Conservation (phyloP, 1,140 invertebrate genomes). For the Tribolium madens region DNA sequence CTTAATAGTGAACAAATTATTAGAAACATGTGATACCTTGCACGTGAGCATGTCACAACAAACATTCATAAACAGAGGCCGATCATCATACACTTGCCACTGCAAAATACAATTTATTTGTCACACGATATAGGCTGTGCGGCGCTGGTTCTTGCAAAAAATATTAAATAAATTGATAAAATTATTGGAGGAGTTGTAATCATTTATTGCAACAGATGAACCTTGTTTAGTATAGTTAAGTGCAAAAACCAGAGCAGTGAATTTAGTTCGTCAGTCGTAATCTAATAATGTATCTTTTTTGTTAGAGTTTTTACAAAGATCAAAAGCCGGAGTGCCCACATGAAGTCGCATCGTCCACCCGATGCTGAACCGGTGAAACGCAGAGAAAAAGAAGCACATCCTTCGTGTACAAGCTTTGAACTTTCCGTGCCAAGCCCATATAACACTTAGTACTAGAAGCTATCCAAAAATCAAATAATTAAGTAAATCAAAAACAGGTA, state of each 20-base stretch:
- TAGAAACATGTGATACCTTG: conserved; percentile 48
- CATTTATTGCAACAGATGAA: too few relatives aligned
- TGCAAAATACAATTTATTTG: background rate
- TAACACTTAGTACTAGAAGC: conserved; percentile 60
- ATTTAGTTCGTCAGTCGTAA: background rate
- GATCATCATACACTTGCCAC: conserved; percentile 38
- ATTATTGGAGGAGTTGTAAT: too few relatives aligned
- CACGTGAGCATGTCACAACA: conserved; percentile 62
- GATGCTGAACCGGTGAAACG: conserved; percentile 72
- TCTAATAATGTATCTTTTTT: conserved; percentile 61
- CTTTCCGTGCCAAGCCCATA: conserved; percentile 64
- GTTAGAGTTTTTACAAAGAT: conserved; percentile 95
- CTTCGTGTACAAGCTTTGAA: conserved; percentile 55
- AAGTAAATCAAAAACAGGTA: conserved; percentile 57
- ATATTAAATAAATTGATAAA: too few relatives aligned
- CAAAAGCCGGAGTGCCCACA: conserved; percentile 97
- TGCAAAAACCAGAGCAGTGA: background rate
- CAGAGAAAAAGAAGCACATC: conserved; percentile 57
- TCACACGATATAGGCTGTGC: background rate
- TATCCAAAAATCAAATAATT: conserved; percentile 48
- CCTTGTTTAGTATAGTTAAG: too few relatives aligned
- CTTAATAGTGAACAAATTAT: conserved; percentile 36
- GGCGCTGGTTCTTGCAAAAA: background rate
- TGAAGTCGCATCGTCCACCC: conserved; percentile 94
- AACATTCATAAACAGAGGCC: conserved; percentile 40